Evolutionary conservation across 2,797 vertebrate genomes (phyloP).

Genomic region (Phalanger gymnotis): DNA sequence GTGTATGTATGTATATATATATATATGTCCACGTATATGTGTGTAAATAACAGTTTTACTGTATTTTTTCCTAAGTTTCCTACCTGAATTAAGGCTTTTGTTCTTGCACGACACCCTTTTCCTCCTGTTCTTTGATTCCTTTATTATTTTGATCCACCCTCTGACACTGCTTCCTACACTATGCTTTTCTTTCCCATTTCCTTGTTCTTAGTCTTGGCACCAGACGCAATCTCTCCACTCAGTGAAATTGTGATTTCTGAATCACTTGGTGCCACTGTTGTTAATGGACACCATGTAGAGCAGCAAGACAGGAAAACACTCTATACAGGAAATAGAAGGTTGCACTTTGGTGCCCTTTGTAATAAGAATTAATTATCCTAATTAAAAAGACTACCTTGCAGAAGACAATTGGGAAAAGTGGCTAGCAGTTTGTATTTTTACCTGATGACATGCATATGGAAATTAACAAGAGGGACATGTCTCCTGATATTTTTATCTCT

Average conservation of each 20-base stretch:
- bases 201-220: constrained; percentile 57
- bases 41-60: constrained; percentile 32
- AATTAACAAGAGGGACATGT: constrained; percentile 45
- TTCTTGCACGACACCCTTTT: constrained; percentile 63
- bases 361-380: constrained; percentile 73
- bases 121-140: constrained; percentile 61
- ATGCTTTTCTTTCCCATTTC: constrained; percentile 72
- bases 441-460: constrained; percentile 49
- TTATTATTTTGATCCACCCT: constrained; percentile 65
- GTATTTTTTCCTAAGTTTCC: constrained; percentile 42
- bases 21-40: neutral
- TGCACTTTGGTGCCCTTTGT: constrained; percentile 66
- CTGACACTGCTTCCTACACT: constrained; percentile 68
- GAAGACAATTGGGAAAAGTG: constrained; percentile 63
- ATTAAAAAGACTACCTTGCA: constrained; percentile 73
- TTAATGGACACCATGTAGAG: constrained; percentile 68
- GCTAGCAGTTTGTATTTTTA: constrained; percentile 62
- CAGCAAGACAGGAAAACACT: constrained; percentile 60
- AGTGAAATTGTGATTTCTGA: constrained; percentile 66
- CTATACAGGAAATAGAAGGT: constrained; percentile 65
- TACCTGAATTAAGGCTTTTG: constrained; percentile 68
- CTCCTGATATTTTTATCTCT: constrained; percentile 43
- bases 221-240: constrained; percentile 52
- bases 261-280: constrained; percentile 58
- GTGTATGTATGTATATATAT: neutral